A percentile compares a stretch with the other conserved stretches of the same genome.
phyloP scores from a whole-genome alignment of 2,113 vertebrate genomes.

The Ctenomys sociabilis region DNA sequence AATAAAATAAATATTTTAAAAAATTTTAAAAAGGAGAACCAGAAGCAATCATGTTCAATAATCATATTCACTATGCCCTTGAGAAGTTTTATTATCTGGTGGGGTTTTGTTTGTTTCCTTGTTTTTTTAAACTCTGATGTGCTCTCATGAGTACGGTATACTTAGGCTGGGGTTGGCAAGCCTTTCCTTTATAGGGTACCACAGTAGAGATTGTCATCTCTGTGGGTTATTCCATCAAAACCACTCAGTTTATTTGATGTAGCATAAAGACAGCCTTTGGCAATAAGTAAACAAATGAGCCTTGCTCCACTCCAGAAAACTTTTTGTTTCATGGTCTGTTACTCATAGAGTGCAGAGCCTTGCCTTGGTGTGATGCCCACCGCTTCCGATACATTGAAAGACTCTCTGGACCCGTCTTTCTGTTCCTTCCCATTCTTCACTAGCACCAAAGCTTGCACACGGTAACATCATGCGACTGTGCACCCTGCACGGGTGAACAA shows the following conservation, averaged over 20 bases:
- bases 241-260: background rate
- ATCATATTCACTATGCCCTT: background rate
- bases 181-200: background rate
- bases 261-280: background rate
- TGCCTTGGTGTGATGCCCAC: background rate
- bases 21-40: background rate
- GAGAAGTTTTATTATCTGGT: background rate
- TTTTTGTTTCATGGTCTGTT: background rate
- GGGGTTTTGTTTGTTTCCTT: background rate
- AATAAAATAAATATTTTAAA: too few relatives aligned
- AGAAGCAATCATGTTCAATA: background rate
- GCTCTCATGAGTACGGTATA: background rate
- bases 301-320: background rate
- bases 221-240: background rate
- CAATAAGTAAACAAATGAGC: background rate
- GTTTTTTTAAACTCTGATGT: background rate
- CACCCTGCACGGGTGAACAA: too few relatives aligned
- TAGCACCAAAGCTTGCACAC: background rate
- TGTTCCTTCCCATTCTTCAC: background rate
- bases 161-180: background rate
- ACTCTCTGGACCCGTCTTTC: background rate
- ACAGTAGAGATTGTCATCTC: background rate
- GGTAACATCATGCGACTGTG: background rate
- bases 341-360: background rate
- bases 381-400: background rate